Conservation (phyloP, 2,113 vertebrate species). For the Cairina moschata region DNA sequence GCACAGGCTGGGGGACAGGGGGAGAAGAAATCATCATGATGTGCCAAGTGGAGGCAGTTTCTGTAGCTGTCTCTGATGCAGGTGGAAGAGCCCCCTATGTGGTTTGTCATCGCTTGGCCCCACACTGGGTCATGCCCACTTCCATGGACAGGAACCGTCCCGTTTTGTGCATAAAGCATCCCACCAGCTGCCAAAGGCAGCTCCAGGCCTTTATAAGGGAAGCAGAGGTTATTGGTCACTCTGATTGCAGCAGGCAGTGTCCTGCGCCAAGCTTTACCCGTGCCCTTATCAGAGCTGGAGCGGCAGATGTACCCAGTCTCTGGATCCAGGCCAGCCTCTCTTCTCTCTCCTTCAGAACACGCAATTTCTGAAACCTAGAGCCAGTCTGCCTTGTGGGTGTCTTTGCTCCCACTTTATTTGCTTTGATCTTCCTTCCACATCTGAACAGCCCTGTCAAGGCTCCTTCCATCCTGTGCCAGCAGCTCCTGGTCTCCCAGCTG, state of each 20-base stretch:
- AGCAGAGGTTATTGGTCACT: neutral
- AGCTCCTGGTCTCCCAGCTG: neutral
- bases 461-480: neutral
- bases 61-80: neutral
- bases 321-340: conserved; percentile 16
- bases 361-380: neutral
- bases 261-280: neutral
- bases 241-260: conserved; percentile 33
- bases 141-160: neutral
- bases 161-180: neutral
- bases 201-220: neutral
- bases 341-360: rapidly evolving
- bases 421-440: no score
- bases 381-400: rapidly evolving
- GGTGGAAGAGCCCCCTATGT: neutral
- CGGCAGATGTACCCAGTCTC: neutral
- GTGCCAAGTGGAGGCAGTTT: no score
- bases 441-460: neutral
- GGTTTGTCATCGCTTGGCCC: neutral
- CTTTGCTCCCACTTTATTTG: neutral
- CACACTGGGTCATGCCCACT: neutral
- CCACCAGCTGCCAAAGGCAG: rapidly evolving
- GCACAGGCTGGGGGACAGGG: neutral
- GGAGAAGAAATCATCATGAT: neutral
- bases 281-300: conserved; percentile 45